Evolutionary conservation across 2,888 invertebrate species (phyloP).

Genomic region (Tachina fera): DNA sequence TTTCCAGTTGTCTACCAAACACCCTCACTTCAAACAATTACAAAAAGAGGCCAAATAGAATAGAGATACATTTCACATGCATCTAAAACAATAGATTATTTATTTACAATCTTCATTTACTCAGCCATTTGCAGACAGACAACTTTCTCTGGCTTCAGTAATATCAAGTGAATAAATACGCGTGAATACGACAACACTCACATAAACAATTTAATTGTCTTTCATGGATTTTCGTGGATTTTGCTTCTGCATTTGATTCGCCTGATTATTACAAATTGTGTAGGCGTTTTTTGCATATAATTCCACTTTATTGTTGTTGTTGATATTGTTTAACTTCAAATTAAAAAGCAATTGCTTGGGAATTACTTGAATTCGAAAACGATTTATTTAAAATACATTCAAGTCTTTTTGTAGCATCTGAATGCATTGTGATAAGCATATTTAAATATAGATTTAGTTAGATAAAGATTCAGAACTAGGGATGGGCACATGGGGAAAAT

Average conservation of each 20-base stretch:
- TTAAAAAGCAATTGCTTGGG: conserved; percentile 80
- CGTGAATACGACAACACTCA: conserved; percentile 71
- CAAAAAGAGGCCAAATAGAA: neutral
- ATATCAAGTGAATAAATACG: conserved; percentile 54
- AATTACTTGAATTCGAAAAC: conserved; percentile 75
- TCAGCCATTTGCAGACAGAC: conserved; percentile 58
- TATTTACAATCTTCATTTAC: conserved; percentile 72
- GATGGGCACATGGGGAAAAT: no score
- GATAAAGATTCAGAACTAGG: no score
- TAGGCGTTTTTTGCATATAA: conserved; percentile 74
- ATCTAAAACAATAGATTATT: neutral
- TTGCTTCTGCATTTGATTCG: conserved; percentile 55
- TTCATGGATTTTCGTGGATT: conserved; percentile 73
- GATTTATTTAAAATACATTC: conserved; percentile 53
- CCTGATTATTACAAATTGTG: conserved; percentile 47
- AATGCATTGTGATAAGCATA: conserved; percentile 43
- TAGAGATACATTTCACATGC: conserved; percentile 52
- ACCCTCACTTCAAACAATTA: neutral
- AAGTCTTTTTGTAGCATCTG: conserved; percentile 36
- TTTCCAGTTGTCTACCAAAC: conserved; percentile 30
- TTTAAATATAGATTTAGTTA: conserved; percentile 31
- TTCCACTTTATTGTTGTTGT: conserved; percentile 60
- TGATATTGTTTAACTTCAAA: conserved; percentile 62
- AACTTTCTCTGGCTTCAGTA: conserved; percentile 8
- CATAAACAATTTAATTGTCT: conserved; percentile 79